phyloP scores from a whole-genome alignment of 2,888 invertebrate species.

The Allacma fusca region DNA sequence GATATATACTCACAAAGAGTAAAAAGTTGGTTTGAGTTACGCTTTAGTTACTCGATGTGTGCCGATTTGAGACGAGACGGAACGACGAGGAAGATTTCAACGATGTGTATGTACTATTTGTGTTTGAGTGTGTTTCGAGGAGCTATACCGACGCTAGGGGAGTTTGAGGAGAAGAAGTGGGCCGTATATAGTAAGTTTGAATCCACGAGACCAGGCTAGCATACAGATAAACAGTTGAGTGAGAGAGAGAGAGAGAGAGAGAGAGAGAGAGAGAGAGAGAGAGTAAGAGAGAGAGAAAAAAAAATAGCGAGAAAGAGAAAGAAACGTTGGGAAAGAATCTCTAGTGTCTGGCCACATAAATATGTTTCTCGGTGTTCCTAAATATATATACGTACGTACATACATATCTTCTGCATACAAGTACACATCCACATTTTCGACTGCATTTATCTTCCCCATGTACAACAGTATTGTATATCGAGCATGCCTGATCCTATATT shows the following conservation, averaged over 20 bases:
- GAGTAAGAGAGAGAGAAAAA: conserved; percentile 4
- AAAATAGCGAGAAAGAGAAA: conserved; percentile 3
- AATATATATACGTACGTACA: background rate
- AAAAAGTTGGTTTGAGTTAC: background rate
- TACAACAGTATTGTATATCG: no score
- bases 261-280: conserved; percentile 13
- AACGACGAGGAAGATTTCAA: conserved; percentile 26
- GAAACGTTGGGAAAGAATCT: conserved; percentile 16
- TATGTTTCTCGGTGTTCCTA: background rate
- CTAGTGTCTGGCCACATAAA: conserved; percentile 8
- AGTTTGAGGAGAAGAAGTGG: background rate
- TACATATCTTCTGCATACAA: background rate
- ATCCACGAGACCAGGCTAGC: conserved; percentile 13
- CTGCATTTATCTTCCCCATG: no score
- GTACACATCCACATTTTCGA: no score
- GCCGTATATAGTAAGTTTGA: background rate
- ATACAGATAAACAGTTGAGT: conserved; percentile 1
- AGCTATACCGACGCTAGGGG: background rate
- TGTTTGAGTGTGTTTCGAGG: background rate
- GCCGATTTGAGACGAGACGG: conserved; percentile 33
- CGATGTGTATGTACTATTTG: background rate
- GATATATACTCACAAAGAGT: background rate
- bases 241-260: conserved; percentile 10
- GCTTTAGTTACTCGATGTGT: conserved; percentile 23
- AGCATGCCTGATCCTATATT: no score